Conservation (phyloP, 2,797 vertebrate genomes). For the Chelon auratus region DNA sequence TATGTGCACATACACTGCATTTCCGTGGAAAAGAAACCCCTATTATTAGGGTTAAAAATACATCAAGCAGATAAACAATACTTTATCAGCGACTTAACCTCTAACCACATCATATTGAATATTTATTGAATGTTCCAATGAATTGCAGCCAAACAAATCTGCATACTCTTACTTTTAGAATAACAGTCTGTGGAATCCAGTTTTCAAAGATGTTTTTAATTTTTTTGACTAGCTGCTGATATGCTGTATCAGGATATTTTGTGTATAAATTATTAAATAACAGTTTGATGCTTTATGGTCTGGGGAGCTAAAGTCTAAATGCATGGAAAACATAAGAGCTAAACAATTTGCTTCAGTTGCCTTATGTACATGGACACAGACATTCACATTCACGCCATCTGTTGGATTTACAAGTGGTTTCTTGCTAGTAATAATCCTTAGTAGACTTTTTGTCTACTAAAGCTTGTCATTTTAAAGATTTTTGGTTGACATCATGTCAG, state of each 20-base stretch:
- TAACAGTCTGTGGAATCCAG: too few species aligned
- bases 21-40: constrained; percentile 31
- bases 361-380: neutral
- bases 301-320: neutral
- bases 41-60: constrained; percentile 31
- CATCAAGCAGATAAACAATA: neutral
- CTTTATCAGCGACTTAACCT: neutral
- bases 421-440: neutral
- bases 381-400: neutral
- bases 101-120: neutral
- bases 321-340: too few species aligned
- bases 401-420: neutral
- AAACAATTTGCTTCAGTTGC: neutral
- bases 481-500: too few species aligned
- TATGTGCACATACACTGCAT: constrained; percentile 25
- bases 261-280: too few species aligned
- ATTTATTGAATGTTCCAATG: neutral
- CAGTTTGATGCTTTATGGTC: neutral
- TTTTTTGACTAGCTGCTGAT: too few species aligned
- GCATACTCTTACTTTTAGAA: neutral
- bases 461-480: neutral
- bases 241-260: neutral
- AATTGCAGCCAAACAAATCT: neutral
- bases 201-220: too few species aligned
- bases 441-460: neutral